Conservation (phyloP, 2,888 invertebrate genomes). For the Epirrhoe alternata region DNA sequence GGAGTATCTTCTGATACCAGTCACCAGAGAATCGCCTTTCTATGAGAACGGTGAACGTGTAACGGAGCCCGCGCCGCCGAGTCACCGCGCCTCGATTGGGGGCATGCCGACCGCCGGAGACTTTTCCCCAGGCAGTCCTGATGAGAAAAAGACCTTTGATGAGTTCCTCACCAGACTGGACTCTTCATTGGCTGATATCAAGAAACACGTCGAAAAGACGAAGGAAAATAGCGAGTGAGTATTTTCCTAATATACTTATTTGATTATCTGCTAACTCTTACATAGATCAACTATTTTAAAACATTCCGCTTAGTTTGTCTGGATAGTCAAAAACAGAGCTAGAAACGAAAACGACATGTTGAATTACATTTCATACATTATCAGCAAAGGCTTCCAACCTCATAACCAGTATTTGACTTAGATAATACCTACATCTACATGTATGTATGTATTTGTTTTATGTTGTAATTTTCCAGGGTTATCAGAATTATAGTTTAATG, state of each 20-base stretch:
- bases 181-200: slow-evolving; percentile 92
- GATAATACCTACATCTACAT: slow-evolving; percentile 20
- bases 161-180: slow-evolving; percentile 94
- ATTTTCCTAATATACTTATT: slow-evolving; percentile 36
- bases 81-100: slow-evolving; percentile 85
- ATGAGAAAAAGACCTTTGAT: slow-evolving; percentile 90
- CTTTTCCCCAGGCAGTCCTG: slow-evolving; percentile 86
- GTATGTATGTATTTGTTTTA: slow-evolving; percentile 20
- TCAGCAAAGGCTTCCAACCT: slow-evolving; percentile 10
- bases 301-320: neutral
- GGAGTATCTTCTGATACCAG: slow-evolving; percentile 94
- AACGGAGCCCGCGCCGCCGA: slow-evolving; percentile 72
- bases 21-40: slow-evolving; percentile 87
- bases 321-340: neutral
- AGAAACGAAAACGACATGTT: neutral
- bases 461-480: slow-evolving; percentile 26
- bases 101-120: slow-evolving; percentile 75
- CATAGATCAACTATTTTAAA: neutral
- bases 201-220: slow-evolving; percentile 92
- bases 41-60: slow-evolving; percentile 84
- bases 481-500: neutral
- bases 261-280: neutral
- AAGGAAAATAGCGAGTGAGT: slow-evolving; percentile 94
- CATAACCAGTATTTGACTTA: slow-evolving; percentile 12
- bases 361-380: neutral